Base-by-base conservation (phyloP, 2,113 vertebrate species). In the Tetraodon nigroviridis region DNA sequence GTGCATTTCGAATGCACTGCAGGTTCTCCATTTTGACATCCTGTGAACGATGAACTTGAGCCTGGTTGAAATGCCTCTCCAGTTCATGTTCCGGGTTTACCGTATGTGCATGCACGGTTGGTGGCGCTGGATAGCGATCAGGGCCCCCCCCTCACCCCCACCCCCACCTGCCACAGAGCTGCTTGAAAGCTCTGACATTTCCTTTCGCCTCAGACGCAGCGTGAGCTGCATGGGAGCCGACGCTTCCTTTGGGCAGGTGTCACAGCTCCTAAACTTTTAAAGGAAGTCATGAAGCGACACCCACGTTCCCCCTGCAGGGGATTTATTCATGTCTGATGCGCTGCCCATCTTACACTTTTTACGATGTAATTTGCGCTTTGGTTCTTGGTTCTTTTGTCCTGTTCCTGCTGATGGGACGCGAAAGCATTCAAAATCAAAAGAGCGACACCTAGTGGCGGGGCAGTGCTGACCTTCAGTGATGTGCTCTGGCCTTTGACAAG, bases 121-220 rank as follows among this genome's bases (percentile, higher is more conserved):
- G 11, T 37, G 32, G 32, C 32, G 52, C 69, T 69, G 55, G 58
- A 58, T 60, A 51, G 52, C 20, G 51, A 50, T 61, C 60, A 37
- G 49, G n/a, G n/a, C n/a, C n/a, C n/a, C n/a, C n/a, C n/a, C n/a
- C n/a, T n/a, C n/a, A n/a, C 32, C 32, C 24, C 24, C 24, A 27
- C 52, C 45, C 55, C 74, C 85, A 84, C 75, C 82, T 83, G 86
- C 78, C 65, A 37, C 67, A 55, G 73, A 79, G 78, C 69, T 64
- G 81, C 80, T 58, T 62, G 67, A 60, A 82, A 75, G 81, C 77
- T 54, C 63, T 75, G 82, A 87, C 77, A 79, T 76, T 83, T 84
- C 80, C 70, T 69, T 37, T 68, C 55, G 14, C 67, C 50, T 56
- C 64, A 20, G 45, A 67, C 54, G 27, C 49, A 52, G 20, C 3